Evolutionary conservation across 1,140 invertebrate species (phyloP).

Genomic region (Drosophila watanabei): DNA sequence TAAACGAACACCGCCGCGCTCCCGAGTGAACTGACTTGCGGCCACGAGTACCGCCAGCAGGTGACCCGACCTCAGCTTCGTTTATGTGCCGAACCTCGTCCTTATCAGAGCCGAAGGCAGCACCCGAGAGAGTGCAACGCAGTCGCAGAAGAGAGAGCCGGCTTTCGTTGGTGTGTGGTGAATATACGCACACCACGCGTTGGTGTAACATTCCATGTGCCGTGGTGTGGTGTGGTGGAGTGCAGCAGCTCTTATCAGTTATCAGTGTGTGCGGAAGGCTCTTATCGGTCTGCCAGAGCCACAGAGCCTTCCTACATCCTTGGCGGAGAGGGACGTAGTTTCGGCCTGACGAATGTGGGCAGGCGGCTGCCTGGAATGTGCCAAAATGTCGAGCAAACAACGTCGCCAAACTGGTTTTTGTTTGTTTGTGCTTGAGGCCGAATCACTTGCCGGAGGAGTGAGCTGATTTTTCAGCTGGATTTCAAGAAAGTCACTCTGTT

Average conservation of each 20-base stretch:
- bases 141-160: constrained; percentile 54
- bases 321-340: constrained; percentile 6
- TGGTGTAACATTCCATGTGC: constrained; percentile 62
- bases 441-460: constrained; percentile 7
- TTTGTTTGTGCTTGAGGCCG: constrained; percentile 17
- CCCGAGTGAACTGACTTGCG: constrained; percentile 82
- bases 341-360: constrained; percentile 45
- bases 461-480: constrained; percentile 6
- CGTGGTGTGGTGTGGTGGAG: constrained; percentile 2
- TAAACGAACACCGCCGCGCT: constrained; percentile 82
- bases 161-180: constrained; percentile 77
- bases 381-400: constrained; percentile 47
- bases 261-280: constrained; percentile 32
- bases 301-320: constrained; percentile 8
- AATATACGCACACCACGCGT: constrained; percentile 32
- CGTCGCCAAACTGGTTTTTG: constrained; percentile 24
- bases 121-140: constrained; percentile 34
- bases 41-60: constrained; percentile 38
- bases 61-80: constrained; percentile 30
- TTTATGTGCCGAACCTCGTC: constrained; percentile 11
- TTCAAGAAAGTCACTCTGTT: constrained; percentile 16
- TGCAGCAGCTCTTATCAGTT: constrained; percentile 58
- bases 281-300: constrained; percentile 21
- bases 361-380: constrained; percentile 49
- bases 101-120: constrained; percentile 58